Base-by-base conservation (phyloP, 2,113 vertebrate genomes). In the Pagrus major region DNA sequence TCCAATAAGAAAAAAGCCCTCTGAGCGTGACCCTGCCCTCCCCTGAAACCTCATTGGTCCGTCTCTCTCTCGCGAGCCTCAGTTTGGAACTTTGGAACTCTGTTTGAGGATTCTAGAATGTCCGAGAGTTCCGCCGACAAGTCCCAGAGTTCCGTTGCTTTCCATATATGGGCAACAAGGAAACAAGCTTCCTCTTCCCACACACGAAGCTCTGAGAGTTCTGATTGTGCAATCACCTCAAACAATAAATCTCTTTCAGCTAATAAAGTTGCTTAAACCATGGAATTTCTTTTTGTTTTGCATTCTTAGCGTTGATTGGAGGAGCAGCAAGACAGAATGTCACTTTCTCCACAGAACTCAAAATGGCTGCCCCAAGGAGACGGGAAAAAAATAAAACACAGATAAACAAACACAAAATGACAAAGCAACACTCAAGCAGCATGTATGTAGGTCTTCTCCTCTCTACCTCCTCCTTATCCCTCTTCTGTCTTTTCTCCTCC, bases 381-480 rank as follows among this genome's bases (percentile, higher is more conserved):
- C 25, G 67, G 63, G 37, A 66, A 25, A 76, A 66, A 25, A 76
- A 73, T 37, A 83, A 84, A 54, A 84, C 47, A 85, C 55, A 83
- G 52, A 78, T 23, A 73, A 83, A 89, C 65, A 83, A 73, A 87
- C 56, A 87, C 80, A 81, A 74, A 85, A 83, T 71, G 76, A 87
- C 85, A 77, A 86, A 88, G 89, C 85, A 76, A 88, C 88, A 85
- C 71, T 93, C 76, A 93, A 95, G 92, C 94, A 95, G 93, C 93
- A 94, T 91, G 87, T 92, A 88, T 88, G 84, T 83, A 82, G 72
- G 75, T 89, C 71, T 76, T 33, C 77, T 80, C 74, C 46, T 60
- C 54, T 67, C 60, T 56, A 37, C 21, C 69, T 78, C 86, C 59
- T 63, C 64, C 77, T 74, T 41, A 47, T 71, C 65, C 75, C 44